Base-by-base conservation (phyloP, 2,113 vertebrate species). In the Heterotis niloticus region DNA sequence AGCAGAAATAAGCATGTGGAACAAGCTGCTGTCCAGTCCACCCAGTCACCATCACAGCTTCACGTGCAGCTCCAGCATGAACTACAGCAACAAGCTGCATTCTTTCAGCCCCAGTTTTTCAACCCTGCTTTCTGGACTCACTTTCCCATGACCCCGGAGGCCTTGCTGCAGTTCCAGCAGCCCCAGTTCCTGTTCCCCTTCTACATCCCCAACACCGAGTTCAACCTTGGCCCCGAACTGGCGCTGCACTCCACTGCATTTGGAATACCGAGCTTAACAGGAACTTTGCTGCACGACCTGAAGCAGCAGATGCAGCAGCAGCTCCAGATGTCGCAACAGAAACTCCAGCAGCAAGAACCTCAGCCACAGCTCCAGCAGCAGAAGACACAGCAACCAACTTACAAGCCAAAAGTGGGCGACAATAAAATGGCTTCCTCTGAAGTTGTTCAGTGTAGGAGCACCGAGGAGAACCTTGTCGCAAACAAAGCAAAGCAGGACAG, bases 121-220 rank as follows among this genome's bases (percentile, higher is more conserved):
- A 98, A 98, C 86, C 97, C 97, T 70, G 96, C 97, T 70, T 98
- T 99, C 89, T 92, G 98, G 87, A 97, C 98, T 76, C 96, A 98
- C 83, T 98, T 99, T 68, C 96, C 96, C 18, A 95, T 99, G 96
- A 99, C 97, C 5, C 96, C 96, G 56, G 97, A 99, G 89, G 92
- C 97, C 51, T 88, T 99, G 83, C 83, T 99, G 80, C 98, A 99
- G 28, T 98, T 99, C 85, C 98, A 99, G 80, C 98, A 99, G 85
- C 97, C 97, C 60, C 98, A 99, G 86, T 99, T 99, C 85, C 94
- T 99, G 83, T 99, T 99, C 82, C 98, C 97, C 0, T 99, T 99
- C 87, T 99, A 99, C 82, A 96, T 99, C 86, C 97, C 97, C 26
- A 96, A 97, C 76, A 93, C 98, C 7, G 97, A 99, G 84, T 99